Evolutionary conservation across 92 coral and sea anemone species (phyloP).

Genomic region (Umimayanthus chanpuru): DNA sequence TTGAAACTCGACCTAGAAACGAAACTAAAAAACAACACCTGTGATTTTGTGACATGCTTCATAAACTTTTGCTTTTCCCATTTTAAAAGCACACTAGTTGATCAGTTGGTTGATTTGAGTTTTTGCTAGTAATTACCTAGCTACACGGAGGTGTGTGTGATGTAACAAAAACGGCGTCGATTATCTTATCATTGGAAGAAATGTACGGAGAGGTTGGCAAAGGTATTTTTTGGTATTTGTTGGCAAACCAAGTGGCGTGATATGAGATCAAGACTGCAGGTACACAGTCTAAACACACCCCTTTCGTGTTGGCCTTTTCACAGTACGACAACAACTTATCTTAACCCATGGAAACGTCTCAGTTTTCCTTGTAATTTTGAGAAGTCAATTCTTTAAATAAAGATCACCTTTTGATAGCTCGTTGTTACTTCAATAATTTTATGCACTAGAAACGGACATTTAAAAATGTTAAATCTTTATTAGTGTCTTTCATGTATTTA

Average conservation of each 20-base stretch:
- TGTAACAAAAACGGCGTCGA: background rate
- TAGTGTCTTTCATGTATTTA: too few relatives aligned
- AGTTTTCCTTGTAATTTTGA: too few relatives aligned
- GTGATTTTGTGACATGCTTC: conserved; percentile 18
- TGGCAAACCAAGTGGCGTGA: background rate
- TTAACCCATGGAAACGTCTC: background rate
- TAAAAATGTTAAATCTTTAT: too few relatives aligned
- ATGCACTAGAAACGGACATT: too few relatives aligned
- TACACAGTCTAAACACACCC: too few relatives aligned
- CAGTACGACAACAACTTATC: background rate
- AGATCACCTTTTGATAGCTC: too few relatives aligned
- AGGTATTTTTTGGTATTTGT: background rate
- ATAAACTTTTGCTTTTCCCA: background rate
- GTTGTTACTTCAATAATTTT: too few relatives aligned
- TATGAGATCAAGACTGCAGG: background rate
- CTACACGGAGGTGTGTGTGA: background rate
- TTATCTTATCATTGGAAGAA: background rate
- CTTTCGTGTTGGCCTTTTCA: background rate
- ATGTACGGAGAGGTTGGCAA: background rate
- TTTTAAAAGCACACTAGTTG: background rate
- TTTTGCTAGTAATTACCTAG: background rate
- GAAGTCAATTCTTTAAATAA: too few relatives aligned
- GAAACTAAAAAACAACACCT: conserved; percentile 18
- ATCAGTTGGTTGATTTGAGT: background rate
- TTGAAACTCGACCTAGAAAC: background rate